Evolutionary conservation across 1,140 invertebrate genomes (phyloP), one percentile per base, ranked within the genome.

Genomic region (Lepeophtheirus salmonis): DNA sequence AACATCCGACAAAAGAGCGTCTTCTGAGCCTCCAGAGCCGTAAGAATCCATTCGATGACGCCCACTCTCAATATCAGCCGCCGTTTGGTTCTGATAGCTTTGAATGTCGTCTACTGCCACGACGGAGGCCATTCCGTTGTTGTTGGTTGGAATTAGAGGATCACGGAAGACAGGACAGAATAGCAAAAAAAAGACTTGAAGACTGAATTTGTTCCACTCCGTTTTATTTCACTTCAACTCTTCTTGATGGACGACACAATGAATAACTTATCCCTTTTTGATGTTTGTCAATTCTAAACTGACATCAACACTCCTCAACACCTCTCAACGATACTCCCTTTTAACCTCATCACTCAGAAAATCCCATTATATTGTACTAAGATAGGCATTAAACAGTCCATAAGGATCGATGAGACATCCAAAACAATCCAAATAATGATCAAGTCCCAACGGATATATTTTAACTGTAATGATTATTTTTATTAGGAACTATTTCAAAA

Each of bases 21-120:
- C 55, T 16, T 57, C 55, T 17, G 55, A 57, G 23, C 23, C 55
- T 2, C 55, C 55, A 2, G 55, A 57, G 25, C 22, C 26, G 20
- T 24, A 20, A 2, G 52, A 48, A 41, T 57, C 55, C 25, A 57
- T 14, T 2, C 55, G 22, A 12, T 17, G 12, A 13, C 55, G 55
- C 14, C 55, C 55, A 21, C 20, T 24, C 55, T 57, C 55, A 25
- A 57, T 57, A 48, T 57, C 55, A 12, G 13, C 55, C n/a, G 55
- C 55, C 2, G 55, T 57, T 41, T 57, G 55, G 21, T 57, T 57
- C 25, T 57, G 55, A 21, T 57, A 57, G 10, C 20, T 52, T 16
- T 41, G 30, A n/a, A 41, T 41, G 6, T 41, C 30, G n/a, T 41
- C 30, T n/a, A 41, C 30, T n/a, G n/a, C 30, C 30, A 41, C 6